Base-by-base conservation (phyloP, 2,113 vertebrate genomes). In the Malurus melanocephalus region DNA sequence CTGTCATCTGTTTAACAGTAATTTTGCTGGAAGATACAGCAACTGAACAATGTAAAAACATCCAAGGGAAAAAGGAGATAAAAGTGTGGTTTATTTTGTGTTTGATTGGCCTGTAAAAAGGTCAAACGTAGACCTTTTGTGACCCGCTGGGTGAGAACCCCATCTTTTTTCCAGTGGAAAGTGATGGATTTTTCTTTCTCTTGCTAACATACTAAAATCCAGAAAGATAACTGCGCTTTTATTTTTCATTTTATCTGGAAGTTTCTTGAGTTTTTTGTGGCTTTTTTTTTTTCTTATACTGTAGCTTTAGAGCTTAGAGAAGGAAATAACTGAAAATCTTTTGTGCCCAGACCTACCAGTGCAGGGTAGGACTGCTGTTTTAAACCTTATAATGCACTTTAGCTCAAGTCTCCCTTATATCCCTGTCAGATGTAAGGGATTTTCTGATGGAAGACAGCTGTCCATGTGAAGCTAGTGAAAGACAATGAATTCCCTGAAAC, bases 1-100 rank as follows among this genome's bases (percentile, higher is more conserved):
- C 72, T 92, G 74, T 93, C 93, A 74, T 90, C 62, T 96, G 83
- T 91, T 96, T 95, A 97, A 79, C 69, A 55, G 81, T 57, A 79
- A 72, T 95, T 97, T 93, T 94, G 68, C 92, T 94, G 90, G 75
- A 94, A 96, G 77, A 92, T 87, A 88, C 20, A 87, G n/a, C 35
- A 84, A 86, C 62, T 55, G 30, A 92, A 80, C 71, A 90, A 81
- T 24, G 46, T 49, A 40, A 66, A 85, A 90, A 71, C 22, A 17
- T 42, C 27, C 40, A 66, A 60, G 27, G 71, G 64, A 40, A 9
- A 78, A 80, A 83, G 43, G 18, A 77, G 14, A 80, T 71, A 33
- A 52, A 73, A 86, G 2, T 30, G 35, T 71, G 49, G 35, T 49
- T 82, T 75, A 57, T 80, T 91, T 86, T 80, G 53, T 32, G 64